These are phyloP conservation scores for Melinopterus prodromus DNA, from an alignment of 2,888 invertebrate species.

Conservation along the genomic window DNA sequence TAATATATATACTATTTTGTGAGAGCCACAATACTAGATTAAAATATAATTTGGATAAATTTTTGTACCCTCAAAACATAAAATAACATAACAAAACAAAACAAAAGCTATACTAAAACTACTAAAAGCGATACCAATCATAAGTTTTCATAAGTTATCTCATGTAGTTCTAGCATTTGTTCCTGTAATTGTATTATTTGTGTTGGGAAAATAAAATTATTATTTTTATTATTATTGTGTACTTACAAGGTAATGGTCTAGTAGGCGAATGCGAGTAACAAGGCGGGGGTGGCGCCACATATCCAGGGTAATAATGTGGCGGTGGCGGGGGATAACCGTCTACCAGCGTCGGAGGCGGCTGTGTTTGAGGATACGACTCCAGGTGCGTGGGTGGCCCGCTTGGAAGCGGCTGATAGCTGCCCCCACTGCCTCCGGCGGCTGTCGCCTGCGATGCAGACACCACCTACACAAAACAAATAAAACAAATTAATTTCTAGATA, in stretches of 20 bases:
- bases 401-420: slow-evolving; percentile 59
- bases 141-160: too few relatives aligned
- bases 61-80: too few relatives aligned
- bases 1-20: too few relatives aligned
- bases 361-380: slow-evolving; percentile 54
- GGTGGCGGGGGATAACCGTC: slow-evolving; percentile 58
- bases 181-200: too few relatives aligned
- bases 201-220: background rate
- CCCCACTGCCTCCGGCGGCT: slow-evolving; percentile 56
- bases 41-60: too few relatives aligned
- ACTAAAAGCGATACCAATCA: too few relatives aligned
- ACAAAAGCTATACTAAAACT: too few relatives aligned
- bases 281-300: slow-evolving; percentile 54
- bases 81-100: too few relatives aligned
- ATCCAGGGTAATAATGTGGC: slow-evolving; percentile 64
- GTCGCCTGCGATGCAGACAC: slow-evolving; percentile 55
- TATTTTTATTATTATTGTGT: slow-evolving; percentile 26
- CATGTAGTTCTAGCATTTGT: too few relatives aligned
- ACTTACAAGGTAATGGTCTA: slow-evolving; percentile 70
- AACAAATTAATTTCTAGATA: background rate
- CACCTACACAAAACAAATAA: slow-evolving; percentile 48
- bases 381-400: slow-evolving; percentile 53
- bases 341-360: slow-evolving; percentile 62
- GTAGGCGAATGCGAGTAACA: slow-evolving; percentile 69
- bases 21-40: too few relatives aligned